Percentiles rank a stretch among this genome's conserved stretches.
Conservation (phyloP, 2,797 vertebrate species). For the Otus scops region DNA sequence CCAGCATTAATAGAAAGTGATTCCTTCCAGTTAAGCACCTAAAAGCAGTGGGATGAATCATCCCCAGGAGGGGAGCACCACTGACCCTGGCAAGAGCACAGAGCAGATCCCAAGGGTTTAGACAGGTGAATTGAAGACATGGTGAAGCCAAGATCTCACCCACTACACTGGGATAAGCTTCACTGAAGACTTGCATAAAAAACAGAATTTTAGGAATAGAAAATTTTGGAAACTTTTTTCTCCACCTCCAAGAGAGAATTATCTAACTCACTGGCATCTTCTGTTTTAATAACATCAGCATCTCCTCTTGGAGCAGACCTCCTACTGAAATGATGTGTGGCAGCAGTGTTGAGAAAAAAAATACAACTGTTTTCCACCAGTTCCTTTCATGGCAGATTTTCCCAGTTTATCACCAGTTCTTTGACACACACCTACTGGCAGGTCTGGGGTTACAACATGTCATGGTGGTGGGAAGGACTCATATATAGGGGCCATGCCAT, state of each 20-base stretch:
- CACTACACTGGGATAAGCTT: not conserved
- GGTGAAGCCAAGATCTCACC: not conserved
- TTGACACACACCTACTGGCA: not conserved
- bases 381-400: not conserved
- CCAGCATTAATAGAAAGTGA: not conserved
- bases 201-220: not conserved
- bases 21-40: not conserved
- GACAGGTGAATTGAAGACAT: not conserved
- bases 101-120: not conserved
- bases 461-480: not conserved
- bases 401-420: not conserved
- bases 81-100: not conserved
- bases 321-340: rapidly evolving
- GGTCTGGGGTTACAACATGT: not conserved
- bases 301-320: not conserved
- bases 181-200: not conserved
- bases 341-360: not conserved
- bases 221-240: rapidly evolving
- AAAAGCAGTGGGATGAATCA: not conserved
- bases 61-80: not conserved
- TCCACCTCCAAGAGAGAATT: not conserved
- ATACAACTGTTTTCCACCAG: not conserved
- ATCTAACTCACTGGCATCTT: not conserved
- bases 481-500: rapidly evolving
- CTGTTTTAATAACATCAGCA: not conserved